These are phyloP conservation scores for Arctopsyche grandis DNA, from an alignment of 1,140 invertebrate species.

Conservation along the genomic window DNA sequence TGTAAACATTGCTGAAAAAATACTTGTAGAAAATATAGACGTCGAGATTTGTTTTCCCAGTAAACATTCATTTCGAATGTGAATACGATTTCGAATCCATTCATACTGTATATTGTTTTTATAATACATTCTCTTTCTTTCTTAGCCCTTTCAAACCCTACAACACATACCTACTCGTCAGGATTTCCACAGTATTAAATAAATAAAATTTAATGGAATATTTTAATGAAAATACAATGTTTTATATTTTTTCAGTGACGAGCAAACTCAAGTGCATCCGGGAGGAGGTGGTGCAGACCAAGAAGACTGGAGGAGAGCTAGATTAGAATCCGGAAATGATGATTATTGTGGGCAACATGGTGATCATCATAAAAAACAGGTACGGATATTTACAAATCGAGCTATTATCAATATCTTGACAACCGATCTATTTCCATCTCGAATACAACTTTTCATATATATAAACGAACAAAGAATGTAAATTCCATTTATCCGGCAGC, in stretches of 20 bases:
- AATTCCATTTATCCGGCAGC: too few relatives aligned
- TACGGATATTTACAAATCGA: conserved; percentile 15
- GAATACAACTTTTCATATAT: too few relatives aligned
- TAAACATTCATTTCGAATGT: too few relatives aligned
- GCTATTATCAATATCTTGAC: too few relatives aligned
- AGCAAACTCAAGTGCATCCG: conserved; percentile 51
- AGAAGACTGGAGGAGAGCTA: conserved; percentile 50
- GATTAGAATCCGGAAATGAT: conserved; percentile 50
- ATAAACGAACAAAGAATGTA: too few relatives aligned
- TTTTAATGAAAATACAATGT: background rate
- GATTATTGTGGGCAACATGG: conserved; percentile 50
- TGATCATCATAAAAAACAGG: conserved; percentile 51
- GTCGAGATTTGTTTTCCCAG: too few relatives aligned
- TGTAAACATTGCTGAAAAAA: too few relatives aligned
- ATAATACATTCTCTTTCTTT: background rate
- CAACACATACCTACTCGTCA: background rate
- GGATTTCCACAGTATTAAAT: too few relatives aligned
- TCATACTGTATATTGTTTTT: background rate
- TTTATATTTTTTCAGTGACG: conserved; percentile 49
- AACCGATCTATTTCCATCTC: background rate
- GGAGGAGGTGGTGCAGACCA: conserved; percentile 40
- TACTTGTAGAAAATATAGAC: too few relatives aligned
- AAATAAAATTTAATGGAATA: background rate
- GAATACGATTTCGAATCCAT: too few relatives aligned
- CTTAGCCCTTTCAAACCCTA: background rate